These are phyloP conservation scores for Sturnira hondurensis DNA, from an alignment of 2,113 vertebrate genomes.

Conservation along the genomic window DNA sequence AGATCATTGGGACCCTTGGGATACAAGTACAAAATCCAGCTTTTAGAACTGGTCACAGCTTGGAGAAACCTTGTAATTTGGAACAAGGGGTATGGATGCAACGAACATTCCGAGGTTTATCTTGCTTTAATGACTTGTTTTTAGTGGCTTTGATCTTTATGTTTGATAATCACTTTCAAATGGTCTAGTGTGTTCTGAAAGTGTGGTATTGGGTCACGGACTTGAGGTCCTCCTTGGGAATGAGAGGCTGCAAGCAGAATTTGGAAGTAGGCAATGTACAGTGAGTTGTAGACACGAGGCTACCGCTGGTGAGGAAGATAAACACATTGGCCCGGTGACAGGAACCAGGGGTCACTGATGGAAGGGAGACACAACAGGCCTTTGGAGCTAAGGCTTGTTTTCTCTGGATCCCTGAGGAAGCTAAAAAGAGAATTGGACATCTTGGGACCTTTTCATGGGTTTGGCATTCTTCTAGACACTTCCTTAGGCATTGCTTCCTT, in stretches of 20 bases:
- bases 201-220: constrained; percentile 17
- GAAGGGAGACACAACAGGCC: neutral
- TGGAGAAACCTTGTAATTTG: constrained; percentile 52
- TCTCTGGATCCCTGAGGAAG: neutral
- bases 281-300: neutral
- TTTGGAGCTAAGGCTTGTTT: neutral
- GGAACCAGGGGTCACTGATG: neutral
- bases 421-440: neutral
- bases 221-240: constrained; percentile 22
- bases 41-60: constrained; percentile 55
- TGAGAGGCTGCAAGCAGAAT: constrained; percentile 14
- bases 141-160: constrained; percentile 52
- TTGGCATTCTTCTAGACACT: neutral
- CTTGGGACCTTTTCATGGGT: neutral
- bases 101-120: constrained; percentile 60
- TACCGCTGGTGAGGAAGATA: neutral
- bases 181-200: constrained; percentile 62
- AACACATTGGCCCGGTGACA: neutral
- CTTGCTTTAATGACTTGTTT: constrained; percentile 66
- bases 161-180: constrained; percentile 72
- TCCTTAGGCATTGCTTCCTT: neutral
- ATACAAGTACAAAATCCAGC: constrained; percentile 43
- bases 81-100: constrained; percentile 49
- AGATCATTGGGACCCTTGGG: constrained; percentile 25
- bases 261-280: constrained; percentile 11